Evolutionary conservation across 2,888 invertebrate genomes (phyloP), one percentile per base, ranked within the genome.

Genomic region (Gortyna flavago): DNA sequence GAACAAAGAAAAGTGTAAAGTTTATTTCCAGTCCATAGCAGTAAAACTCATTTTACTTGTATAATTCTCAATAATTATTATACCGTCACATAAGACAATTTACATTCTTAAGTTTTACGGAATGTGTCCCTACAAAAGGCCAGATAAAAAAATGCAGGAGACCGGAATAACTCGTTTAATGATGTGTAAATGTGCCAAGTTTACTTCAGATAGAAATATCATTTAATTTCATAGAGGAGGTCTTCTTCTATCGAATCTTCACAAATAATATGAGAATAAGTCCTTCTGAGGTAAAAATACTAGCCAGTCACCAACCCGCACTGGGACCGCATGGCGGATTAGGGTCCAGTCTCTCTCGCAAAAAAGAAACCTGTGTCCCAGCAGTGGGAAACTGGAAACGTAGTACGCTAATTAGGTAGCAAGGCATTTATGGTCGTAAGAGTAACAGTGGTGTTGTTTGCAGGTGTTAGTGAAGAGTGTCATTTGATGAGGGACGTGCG

Each of bases 401-500:
- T n/a, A 18, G 6, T 7, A n/a, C 1, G 61, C 9, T 32, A 13
- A 25, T 16, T 25, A 57, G 25, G 0, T 6, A 32, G 25, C 2
- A 32, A 67, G 32, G 59, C 16, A 32, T 32, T 5, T 1, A 61
- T 35, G 18, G 32, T n/a, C 62, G 0, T 35, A n/a, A 35, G n/a
- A 35, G 18, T 69, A 35, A 69, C 13, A 65, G n/a, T 35, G n/a
- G n/a, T 11, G 35, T 64, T 65, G 7, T 69, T n/a, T n/a, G 0
- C 88, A 95, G 95, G 95, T 93, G 91, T 91, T 93, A 91, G 92
- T 89, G 88, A 86, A 88, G 88, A 92, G 91, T 91, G 90, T 89
- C 90, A 85, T 92, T 95, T 94, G 93, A 96, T 96, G 96, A 90
- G 93, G 95, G 90, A 93, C 88, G 91, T 89, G 90, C 90, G 88